phyloP scores from a whole-genome alignment of 2,888 invertebrate genomes.

The Diogma glabrata region DNA sequence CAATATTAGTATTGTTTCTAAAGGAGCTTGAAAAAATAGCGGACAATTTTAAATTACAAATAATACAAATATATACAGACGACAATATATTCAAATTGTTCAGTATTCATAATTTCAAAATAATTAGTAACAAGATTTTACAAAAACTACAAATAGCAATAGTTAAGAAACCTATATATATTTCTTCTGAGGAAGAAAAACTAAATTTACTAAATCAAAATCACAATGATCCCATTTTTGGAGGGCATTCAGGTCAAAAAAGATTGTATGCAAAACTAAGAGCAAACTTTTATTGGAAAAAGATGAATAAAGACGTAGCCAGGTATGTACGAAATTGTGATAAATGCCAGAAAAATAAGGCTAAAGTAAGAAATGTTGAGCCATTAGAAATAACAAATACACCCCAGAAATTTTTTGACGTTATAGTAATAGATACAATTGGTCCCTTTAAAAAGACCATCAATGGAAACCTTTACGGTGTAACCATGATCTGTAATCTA shows the following conservation, averaged over 20 bases:
- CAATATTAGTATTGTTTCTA: no score
- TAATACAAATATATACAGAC: no score
- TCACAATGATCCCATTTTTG: background rate
- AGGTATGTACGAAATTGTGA: background rate
- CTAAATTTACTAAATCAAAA: background rate
- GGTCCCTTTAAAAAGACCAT: background rate
- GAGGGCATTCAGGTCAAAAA: constrained; percentile 3
- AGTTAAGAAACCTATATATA: no score
- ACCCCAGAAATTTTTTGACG: background rate
- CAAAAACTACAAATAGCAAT: no score
- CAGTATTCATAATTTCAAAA: no score
- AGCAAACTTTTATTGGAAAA: background rate
- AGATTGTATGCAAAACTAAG: constrained; percentile 8
- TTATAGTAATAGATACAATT: background rate
- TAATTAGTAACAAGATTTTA: no score
- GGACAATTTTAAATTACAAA: no score
- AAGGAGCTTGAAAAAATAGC: no score
- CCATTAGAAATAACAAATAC: background rate
- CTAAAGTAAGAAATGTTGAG: background rate
- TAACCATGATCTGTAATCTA: constrained; percentile 18
- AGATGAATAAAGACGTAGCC: background rate
- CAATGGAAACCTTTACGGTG: background rate
- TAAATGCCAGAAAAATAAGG: background rate
- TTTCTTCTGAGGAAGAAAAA: no score
- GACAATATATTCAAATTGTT: no score